Base-by-base conservation (phyloP, 2,113 vertebrate species). In the Caranx ignobilis region DNA sequence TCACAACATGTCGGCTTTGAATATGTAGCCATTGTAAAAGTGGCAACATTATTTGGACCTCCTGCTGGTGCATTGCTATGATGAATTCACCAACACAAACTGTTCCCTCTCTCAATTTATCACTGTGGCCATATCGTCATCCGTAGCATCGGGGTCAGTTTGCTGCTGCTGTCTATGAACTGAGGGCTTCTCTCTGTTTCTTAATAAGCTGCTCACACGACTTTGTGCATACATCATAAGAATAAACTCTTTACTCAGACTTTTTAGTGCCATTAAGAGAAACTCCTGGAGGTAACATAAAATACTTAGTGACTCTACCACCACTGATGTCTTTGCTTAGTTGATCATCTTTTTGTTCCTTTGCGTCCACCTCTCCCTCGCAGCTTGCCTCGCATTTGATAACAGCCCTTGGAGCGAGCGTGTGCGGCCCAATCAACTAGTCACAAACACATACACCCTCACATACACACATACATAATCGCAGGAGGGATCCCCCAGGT, bases 351-450 rank as follows among this genome's bases (percentile, higher is more conserved):
- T 11, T 59, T 65, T 82, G 15, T 75, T 63, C 41, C 21, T 66
- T 80, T 66, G 59, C 21, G 71, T 76, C 50, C 7, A 11, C 32
- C 39, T 52, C 70, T 50, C 41, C 67, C 35, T 31, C 2, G 21
- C 80, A 70, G 59, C 56, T 65, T 41, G 60, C 71, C 75, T 72
- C 77, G 75, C 5, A 70, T 39, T 77, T 74, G 79, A 88, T 85
- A 34, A 87, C 85, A 88, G 75, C 39, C 41, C 6, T 47, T 7
- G 0, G 47, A 82, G 73, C 26, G 41, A 62, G 73, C 4, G 34
- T 26, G 34, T 34, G 57, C 67, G 21, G 32, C 50, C 80, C 77
- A 73, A 83, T 83, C 79, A 86, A 73, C 68, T 37, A 34, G 48
- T 55, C 26, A 61, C 52, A 81, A 75, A 82, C 75, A 87, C 54